Base-by-base conservation (phyloP, 2,888 invertebrate species). In the Hydrotaea cyrtoneurina region DNA sequence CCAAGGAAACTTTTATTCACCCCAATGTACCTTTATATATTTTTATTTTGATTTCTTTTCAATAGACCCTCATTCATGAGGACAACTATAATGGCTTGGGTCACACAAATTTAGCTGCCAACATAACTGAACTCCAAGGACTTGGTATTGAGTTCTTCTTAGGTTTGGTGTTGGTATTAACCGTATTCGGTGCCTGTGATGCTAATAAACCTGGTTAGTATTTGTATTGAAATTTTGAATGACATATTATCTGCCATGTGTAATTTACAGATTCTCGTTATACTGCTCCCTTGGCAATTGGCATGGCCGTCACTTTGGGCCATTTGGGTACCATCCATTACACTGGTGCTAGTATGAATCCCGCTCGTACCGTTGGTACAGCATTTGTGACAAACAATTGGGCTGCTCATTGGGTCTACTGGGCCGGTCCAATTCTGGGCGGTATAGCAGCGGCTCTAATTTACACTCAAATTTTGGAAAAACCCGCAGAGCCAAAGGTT, bases 321-420 rank as follows among this genome's bases (percentile, higher is more conserved):
- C 98, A 98, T 92, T 93, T 98, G 87, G 95, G 96, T 78, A 96
- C 96, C 15, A 96, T 98, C 89, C 95, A 96, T 93, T 95, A 94
- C 90, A 98, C 98, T 11, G 97, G 98, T 62, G 95, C 97, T 53
- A 96, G 97, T 88, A 98, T 98, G 98, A 98, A 98, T 93, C 97
- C 98, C 0, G 98, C 98, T 0, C 94, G 98, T 85, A 96, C 96
- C 82, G 95, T 98, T 89, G 98, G 98, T 81, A 96, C 97, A 0
- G 97, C 98, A 1, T 94, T 97, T 26, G 95, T 97, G 80, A 94
- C 95, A 86, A 94, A 94, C 83, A 92, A 93, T 39, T 98, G 97
- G 96, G 92, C 93, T 3, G 92, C 96, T 88, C 98, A 98, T 89
- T 98, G 98, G 97, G 95, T 97, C 0, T 98, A 97, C 93, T 98